Percentiles rank a stretch among this genome's conserved stretches.
These are phyloP conservation scores for Caerostris extrusa DNA, from an alignment of 1,140 invertebrate genomes.

Conservation along the genomic window DNA sequence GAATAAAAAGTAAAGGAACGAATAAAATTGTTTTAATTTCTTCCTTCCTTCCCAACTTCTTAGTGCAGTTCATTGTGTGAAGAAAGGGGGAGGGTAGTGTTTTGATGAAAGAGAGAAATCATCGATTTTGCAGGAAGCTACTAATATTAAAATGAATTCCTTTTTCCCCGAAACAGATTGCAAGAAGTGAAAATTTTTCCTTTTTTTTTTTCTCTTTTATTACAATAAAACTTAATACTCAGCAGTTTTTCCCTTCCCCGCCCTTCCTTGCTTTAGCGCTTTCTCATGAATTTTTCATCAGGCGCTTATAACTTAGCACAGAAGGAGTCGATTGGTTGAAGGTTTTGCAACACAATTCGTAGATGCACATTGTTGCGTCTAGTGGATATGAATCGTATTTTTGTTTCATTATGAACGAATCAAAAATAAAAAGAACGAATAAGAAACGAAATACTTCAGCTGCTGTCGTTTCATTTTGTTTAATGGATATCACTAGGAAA, in stretches of 20 bases:
- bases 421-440: no score
- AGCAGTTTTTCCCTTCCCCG: conserved; percentile 12
- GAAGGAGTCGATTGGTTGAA: conserved; percentile 31
- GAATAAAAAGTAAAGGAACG: not conserved
- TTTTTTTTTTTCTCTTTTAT: conserved; percentile 5
- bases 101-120: not conserved
- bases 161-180: conserved; percentile 38
- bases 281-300: conserved; percentile 49
- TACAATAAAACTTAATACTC: conserved; percentile 50
- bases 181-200: not conserved
- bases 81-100: not conserved
- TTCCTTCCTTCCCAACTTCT: conserved; percentile 9
- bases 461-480: conserved; percentile 26
- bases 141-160: conserved; percentile 37
- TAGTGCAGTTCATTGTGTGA: not conserved
- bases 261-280: not conserved
- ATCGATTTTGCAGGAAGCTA: conserved; percentile 24
- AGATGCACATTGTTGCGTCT: conserved; percentile 6
- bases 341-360: not conserved
- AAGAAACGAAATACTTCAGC: not conserved
- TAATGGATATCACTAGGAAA: conserved; percentile 9
- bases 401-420: not conserved
- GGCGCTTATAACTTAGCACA: conserved; percentile 20
- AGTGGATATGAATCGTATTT: conserved; percentile 17
- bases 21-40: conserved; percentile 16